These are phyloP conservation scores for Chaetura pelagica DNA, from an alignment of 2,113 vertebrate genomes.

Conservation along the genomic window DNA sequence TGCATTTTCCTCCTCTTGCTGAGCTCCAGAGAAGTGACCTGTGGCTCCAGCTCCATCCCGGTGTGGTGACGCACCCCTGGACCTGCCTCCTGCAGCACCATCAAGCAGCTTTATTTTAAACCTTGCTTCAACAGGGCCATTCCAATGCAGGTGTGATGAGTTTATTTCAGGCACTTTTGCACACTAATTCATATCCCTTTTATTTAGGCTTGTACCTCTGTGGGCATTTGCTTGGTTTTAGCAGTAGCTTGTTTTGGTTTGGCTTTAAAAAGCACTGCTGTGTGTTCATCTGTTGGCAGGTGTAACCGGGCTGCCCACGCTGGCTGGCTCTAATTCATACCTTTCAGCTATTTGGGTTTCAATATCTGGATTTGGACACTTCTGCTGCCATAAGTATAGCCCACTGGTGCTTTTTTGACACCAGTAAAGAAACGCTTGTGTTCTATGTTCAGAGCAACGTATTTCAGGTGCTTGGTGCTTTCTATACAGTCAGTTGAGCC, in stretches of 20 bases:
- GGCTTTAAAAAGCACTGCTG: constrained; percentile 7
- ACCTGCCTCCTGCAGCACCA: background rate
- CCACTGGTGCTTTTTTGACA: background rate
- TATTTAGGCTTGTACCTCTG: background rate
- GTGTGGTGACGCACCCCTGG: background rate
- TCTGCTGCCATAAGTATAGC: background rate
- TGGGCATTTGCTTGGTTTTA: constrained; percentile 18
- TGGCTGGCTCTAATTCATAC: constrained; percentile 42
- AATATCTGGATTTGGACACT: background rate
- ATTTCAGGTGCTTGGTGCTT: background rate
- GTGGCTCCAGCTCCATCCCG: background rate
- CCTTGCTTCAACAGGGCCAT: background rate
- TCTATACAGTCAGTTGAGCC: background rate
- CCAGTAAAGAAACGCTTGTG: rapidly evolving
- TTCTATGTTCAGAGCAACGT: background rate
- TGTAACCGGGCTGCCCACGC: constrained; percentile 35
- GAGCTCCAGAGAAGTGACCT: background rate
- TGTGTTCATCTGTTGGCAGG: background rate
- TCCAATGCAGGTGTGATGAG: constrained; percentile 37
- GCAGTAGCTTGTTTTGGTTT: constrained; percentile 32
- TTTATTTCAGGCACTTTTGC: background rate
- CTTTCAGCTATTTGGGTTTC: constrained; percentile 51
- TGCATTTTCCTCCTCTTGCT: background rate
- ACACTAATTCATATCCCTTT: background rate
- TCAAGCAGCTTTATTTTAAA: constrained; percentile 2